Conservation (phyloP, 37 sponge, comb jelly and placozoan species). For the Spongilla lacustris region DNA sequence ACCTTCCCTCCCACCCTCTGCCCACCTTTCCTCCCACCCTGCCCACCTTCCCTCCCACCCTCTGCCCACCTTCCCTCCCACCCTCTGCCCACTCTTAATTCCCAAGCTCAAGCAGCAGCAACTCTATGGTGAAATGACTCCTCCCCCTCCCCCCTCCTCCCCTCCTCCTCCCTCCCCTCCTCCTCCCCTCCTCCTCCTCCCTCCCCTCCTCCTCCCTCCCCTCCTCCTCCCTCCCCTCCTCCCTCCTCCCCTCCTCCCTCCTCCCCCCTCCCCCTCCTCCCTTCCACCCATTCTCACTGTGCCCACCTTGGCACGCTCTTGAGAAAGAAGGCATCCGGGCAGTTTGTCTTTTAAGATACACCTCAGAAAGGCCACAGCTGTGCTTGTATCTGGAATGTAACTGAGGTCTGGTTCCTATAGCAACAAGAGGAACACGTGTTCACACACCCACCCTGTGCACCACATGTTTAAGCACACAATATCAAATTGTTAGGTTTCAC, state of each 20-base stretch:
- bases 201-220: not conserved
- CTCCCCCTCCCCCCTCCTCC: too few species aligned
- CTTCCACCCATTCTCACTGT: not conserved
- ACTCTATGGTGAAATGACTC: too few species aligned
- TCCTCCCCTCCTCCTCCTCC: not conserved
- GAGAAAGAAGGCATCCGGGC: conserved; percentile 30
- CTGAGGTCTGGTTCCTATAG: conserved; percentile 46
- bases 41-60: too few species aligned
- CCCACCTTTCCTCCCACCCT: too few species aligned
- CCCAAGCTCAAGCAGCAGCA: too few species aligned
- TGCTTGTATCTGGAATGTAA: conserved; percentile 32
- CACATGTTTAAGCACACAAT: not conserved
- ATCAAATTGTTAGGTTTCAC: not conserved
- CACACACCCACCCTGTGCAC: not conserved
- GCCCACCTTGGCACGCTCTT: conserved; percentile 40
- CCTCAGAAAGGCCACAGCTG: conserved; percentile 36
- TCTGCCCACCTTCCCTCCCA: too few species aligned
- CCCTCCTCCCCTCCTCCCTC: not conserved
- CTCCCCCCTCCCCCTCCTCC: too few species aligned
- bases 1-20: too few species aligned
- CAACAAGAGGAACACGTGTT: conserved; percentile 8
- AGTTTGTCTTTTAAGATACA: conserved; percentile 24
- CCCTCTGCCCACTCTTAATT: too few species aligned
- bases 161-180: not conserved
- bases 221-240: too few species aligned